Conservation (phyloP, 2,113 vertebrate species). For the Phylloscopus whistleri region DNA sequence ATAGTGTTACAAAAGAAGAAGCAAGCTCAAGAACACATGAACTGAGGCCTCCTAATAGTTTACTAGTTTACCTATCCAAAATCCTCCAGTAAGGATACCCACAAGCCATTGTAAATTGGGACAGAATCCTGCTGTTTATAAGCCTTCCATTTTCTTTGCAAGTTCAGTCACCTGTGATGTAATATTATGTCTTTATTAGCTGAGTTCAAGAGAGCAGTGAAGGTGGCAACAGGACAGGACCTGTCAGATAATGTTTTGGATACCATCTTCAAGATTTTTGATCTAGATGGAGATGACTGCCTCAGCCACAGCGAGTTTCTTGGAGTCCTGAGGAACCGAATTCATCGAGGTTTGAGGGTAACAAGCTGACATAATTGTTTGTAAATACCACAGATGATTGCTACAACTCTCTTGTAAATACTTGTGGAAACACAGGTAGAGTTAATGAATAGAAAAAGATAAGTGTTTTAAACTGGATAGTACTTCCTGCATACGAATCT, state of each 20-base stretch:
- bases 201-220: constrained; percentile 94
- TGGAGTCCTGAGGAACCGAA: constrained; percentile 87
- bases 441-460: too few species aligned
- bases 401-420: neutral
- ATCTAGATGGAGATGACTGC: constrained; percentile 92
- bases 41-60: neutral
- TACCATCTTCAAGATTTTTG: constrained; percentile 95
- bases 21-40: neutral
- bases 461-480: neutral
- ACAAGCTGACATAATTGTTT: neutral
- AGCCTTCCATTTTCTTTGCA: neutral
- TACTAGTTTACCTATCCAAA: neutral
- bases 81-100: neutral
- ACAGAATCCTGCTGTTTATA: neutral
- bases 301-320: constrained; percentile 94
- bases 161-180: neutral
- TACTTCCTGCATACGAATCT: neutral
- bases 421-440: neutral
- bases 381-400: neutral
- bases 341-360: constrained; percentile 93
- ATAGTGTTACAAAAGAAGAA: neutral
- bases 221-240: constrained; percentile 90
- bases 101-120: neutral
- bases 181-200: constrained; percentile 71
- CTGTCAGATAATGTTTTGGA: constrained; percentile 93